phyloP scores from a whole-genome alignment of 1,140 invertebrate genomes.

The Protaetia brevitarsis region DNA sequence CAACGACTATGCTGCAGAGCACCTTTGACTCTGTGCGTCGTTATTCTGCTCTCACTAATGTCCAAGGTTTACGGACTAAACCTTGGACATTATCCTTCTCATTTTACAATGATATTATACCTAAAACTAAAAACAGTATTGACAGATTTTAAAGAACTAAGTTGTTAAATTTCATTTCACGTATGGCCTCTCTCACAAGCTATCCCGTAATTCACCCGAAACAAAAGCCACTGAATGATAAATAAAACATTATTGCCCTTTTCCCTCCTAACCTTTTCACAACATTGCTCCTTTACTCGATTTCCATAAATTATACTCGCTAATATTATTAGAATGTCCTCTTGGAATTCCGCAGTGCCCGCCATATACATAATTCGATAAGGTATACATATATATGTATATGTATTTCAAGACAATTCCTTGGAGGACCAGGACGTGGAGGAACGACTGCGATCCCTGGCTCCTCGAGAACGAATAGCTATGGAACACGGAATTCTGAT shows the following conservation, averaged over 20 bases:
- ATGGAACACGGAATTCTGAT: slow-evolving; percentile 28
- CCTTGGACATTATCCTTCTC: too few species aligned
- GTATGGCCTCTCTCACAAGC: too few species aligned
- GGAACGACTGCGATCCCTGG: not conserved
- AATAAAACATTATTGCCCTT: slow-evolving; percentile 13
- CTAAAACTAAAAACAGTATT: too few species aligned
- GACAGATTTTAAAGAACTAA: too few species aligned
- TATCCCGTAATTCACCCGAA: too few species aligned
- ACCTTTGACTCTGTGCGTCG: too few species aligned
- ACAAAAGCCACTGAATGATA: too few species aligned
- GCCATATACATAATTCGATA: slow-evolving; percentile 13
- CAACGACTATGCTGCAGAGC: too few species aligned
- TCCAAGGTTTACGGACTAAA: too few species aligned
- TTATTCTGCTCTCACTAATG: too few species aligned
- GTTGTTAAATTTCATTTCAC: too few species aligned
- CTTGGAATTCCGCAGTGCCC: not conserved
- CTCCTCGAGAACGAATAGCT: not conserved
- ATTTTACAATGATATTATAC: too few species aligned
- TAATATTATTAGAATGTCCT: slow-evolving; percentile 17
- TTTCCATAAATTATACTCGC: slow-evolving; percentile 14
- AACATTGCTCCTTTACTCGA: not conserved
- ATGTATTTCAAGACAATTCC: slow-evolving; percentile 13
- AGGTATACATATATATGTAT: slow-evolving; percentile 7
- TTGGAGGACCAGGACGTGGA: not conserved
- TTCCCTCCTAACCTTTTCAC: not conserved